Evolutionary conservation across 2,797 vertebrate species (phyloP).

Genomic region (Lophius americanus): DNA sequence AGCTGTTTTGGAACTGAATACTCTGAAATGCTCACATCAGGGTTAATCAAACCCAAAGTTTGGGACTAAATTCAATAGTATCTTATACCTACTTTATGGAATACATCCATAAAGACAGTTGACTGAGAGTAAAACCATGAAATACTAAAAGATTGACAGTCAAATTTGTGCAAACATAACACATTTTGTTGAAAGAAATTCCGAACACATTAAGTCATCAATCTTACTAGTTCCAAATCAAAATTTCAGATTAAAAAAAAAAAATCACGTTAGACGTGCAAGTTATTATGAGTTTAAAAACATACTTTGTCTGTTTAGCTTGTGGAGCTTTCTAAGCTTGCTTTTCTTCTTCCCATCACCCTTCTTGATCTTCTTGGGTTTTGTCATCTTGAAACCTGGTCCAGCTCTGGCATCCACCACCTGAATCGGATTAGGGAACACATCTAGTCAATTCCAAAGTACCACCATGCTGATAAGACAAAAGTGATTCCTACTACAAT

Average conservation of each 20-base stretch:
- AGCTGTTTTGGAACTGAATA: too few species aligned
- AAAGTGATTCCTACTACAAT: too few species aligned
- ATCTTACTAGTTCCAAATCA: not conserved
- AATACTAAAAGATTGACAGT: not conserved
- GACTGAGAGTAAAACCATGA: too few species aligned
- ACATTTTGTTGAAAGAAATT: not conserved
- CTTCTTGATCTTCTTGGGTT: slow-evolving; percentile 86
- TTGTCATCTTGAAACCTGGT: slow-evolving; percentile 86
- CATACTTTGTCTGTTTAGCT: slow-evolving; percentile 86
- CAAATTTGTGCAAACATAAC: not conserved
- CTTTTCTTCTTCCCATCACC: slow-evolving; percentile 84
- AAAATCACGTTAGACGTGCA: not conserved
- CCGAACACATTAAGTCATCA: not conserved
- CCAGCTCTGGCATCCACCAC: slow-evolving; percentile 88
- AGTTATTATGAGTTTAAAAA: slow-evolving; percentile 9
- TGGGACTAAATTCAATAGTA: too few species aligned
- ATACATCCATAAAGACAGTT: too few species aligned
- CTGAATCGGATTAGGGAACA: slow-evolving; percentile 53
- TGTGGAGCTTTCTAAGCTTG: slow-evolving; percentile 84
- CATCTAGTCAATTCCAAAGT: not conserved
- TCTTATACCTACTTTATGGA: too few species aligned
- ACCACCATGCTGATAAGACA: not conserved
- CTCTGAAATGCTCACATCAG: too few species aligned
- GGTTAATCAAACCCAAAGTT: too few species aligned
- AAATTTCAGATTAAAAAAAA: not conserved